Conservation (phyloP, 37 sponge, comb jelly and placozoan genomes). For the Diacarnus erythraeanus region DNA sequence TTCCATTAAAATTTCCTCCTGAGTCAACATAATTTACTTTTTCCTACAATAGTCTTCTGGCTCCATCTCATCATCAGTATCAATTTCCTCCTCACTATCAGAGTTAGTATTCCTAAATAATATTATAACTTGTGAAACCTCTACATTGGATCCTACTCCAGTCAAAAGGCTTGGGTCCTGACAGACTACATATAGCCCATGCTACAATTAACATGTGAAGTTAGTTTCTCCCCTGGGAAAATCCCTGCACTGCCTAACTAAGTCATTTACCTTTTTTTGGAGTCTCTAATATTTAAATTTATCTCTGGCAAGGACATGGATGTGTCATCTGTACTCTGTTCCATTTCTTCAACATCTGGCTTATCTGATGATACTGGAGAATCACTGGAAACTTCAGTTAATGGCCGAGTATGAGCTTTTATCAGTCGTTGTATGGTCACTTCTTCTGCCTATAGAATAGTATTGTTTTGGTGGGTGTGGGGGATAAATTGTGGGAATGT, state of each 20-base stretch:
- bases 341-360: not conserved
- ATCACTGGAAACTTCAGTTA: not conserved
- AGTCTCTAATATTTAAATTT: not conserved
- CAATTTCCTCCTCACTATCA: not conserved
- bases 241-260: too few relatives aligned
- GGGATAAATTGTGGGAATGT: too few relatives aligned
- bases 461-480: not conserved
- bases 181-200: too few relatives aligned
- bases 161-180: too few relatives aligned
- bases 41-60: too few relatives aligned
- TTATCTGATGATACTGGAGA: not conserved
- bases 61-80: not conserved
- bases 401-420: not conserved
- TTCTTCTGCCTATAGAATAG: slow-evolving; percentile 2
- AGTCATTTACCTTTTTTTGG: not conserved
- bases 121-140: too few relatives aligned
- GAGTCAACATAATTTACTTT: too few relatives aligned
- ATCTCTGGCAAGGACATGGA: not conserved
- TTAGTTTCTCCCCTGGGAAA: too few relatives aligned
- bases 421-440: slow-evolving; percentile 7
- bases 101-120: not conserved
- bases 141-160: too few relatives aligned
- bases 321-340: not conserved
- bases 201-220: too few relatives aligned
- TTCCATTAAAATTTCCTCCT: too few relatives aligned